phyloP scores from a whole-genome alignment of 2,888 invertebrate species.

The Folsomia candida region DNA sequence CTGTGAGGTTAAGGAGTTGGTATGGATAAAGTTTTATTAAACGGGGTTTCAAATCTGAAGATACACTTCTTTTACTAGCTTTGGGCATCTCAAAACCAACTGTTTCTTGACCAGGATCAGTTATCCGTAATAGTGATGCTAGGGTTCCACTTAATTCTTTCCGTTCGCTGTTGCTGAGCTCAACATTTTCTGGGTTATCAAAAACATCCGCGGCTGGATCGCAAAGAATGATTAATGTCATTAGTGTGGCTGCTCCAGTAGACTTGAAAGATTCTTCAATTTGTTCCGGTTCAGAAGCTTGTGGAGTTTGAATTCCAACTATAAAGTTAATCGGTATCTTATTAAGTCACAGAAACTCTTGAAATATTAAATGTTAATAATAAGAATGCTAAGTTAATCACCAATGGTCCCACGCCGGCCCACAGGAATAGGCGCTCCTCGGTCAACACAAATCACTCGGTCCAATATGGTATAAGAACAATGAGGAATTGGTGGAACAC shows the following conservation, averaged over 20 bases:
- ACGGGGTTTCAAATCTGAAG: constrained; percentile 22
- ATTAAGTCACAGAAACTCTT: no score
- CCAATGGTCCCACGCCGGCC: constrained; percentile 81
- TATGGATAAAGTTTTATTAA: constrained; percentile 46
- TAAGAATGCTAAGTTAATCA: no score
- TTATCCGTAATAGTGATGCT: constrained; percentile 24
- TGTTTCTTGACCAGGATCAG: neutral
- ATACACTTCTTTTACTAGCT: neutral
- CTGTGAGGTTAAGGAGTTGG: constrained; percentile 44
- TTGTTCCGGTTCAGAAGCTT: constrained; percentile 29
- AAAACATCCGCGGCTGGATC: constrained; percentile 46
- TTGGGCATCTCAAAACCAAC: neutral
- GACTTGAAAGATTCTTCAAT: constrained; percentile 46
- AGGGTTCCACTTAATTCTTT: constrained; percentile 25
- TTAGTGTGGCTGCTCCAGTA: constrained; percentile 39
- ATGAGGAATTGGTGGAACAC: constrained; percentile 65
- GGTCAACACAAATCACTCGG: constrained; percentile 75
- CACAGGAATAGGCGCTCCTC: constrained; percentile 73
- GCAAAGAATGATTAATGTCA: constrained; percentile 39
- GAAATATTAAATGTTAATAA: no score
- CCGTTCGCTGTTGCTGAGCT: constrained; percentile 1
- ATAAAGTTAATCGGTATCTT: no score
- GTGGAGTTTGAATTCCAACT: constrained; percentile 59
- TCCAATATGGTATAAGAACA: constrained; percentile 72
- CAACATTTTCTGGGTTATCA: constrained; percentile 27